A percentile compares a stretch with the other conserved stretches of the same genome.
Conservation (phyloP, 2,888 invertebrate genomes). For the Ctenicera cuprea region DNA sequence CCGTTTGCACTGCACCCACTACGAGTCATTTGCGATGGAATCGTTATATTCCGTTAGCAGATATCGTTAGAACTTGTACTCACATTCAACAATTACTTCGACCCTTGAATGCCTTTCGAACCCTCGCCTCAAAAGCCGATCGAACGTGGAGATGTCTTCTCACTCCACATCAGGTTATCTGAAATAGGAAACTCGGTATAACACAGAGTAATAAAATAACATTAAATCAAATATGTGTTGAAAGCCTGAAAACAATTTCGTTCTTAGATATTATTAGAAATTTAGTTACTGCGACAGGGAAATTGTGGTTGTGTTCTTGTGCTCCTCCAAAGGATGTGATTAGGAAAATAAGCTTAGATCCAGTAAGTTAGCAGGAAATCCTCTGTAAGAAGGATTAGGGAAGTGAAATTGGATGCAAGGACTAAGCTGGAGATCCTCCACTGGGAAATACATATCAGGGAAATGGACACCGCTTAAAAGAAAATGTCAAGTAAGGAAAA, state of each 20-base stretch:
- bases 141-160: conserved; percentile 18
- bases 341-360: conserved; percentile 29
- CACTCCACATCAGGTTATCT: conserved; percentile 20
- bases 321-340: conserved; percentile 5
- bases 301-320: too few species aligned
- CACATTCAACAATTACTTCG: conserved; percentile 12
- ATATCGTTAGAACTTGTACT: conserved; percentile 22
- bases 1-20: conserved; percentile 20
- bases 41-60: conserved; percentile 23
- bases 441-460: conserved; percentile 31
- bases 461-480: conserved; percentile 32
- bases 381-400: conserved; percentile 38
- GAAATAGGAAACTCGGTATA: conserved; percentile 5
- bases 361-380: conserved; percentile 30
- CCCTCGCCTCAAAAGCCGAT: conserved; percentile 18
- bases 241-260: too few species aligned
- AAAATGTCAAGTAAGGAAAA: conserved; percentile 32
- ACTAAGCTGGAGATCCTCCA: conserved; percentile 28
- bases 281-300: too few species aligned
- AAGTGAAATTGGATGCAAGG: conserved; percentile 40
- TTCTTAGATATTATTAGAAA: background rate
- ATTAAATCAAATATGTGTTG: conserved; percentile 2
- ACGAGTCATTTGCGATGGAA: conserved; percentile 11
- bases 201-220: background rate
- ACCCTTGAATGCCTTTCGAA: conserved; percentile 15